Base-by-base conservation (phyloP, 2,113 vertebrate species). In the Burhinus bistriatus region DNA sequence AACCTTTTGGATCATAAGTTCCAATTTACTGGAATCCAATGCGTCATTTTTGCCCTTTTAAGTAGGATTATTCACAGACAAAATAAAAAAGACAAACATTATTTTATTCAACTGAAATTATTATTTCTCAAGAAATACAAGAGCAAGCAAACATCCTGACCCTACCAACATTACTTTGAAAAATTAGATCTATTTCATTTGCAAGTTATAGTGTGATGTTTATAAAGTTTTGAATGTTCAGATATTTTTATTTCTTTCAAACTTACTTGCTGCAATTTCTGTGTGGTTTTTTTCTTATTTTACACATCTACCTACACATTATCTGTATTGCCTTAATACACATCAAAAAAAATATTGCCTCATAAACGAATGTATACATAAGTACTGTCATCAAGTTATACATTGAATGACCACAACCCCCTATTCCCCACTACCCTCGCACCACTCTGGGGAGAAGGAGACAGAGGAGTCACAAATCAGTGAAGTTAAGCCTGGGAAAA, bases 41-140 rank as follows among this genome's bases (percentile, higher is more conserved):
- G 58, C 3, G 27, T 91, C 15, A 71, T 54, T 93, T 85, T 77
- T 82, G 16, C 49, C 42, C 85, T 80, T 94, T 93, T 23, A 92
- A 79, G 21, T 72, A 78, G 34, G 15, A 47, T 87, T 93, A 66
- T 55, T 79, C 52, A 80, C 32, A 83, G 59, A 62, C 9, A 79
- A 92, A 95, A 96, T 64, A 54, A 93, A 95, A 85, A 44, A 78
- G 27, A 3, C 9, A 90, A 93, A 64, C 12, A 69, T 65, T 27
- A 89, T 87, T 83, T 85, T 87, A 92, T 78, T 79, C 45, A 68
- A 77, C 18, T 52, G 36, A 77, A 71, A 76, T 44, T 3, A 38
- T 59, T 42, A 76, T 89, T 92, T 55, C 69, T 93, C 54, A 91
- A 73, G 76, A 73, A 84, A 45, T 26, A 44, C 11, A 77, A 38